Evolutionary conservation across 1,140 invertebrate species (phyloP).

Genomic region (Drosophila funebris): DNA sequence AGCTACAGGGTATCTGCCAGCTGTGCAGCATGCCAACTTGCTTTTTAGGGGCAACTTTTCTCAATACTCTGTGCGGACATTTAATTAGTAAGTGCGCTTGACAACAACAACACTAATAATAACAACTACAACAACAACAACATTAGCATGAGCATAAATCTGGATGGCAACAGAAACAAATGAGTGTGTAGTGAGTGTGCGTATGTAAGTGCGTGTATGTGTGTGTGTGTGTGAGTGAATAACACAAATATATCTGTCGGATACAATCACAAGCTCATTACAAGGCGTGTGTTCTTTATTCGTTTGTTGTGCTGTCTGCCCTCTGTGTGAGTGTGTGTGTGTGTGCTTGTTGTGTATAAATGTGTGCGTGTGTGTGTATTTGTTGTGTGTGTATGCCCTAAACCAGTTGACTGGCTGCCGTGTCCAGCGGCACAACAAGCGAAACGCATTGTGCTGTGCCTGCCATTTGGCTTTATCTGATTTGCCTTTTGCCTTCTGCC

Average conservation of each 20-base stretch:
- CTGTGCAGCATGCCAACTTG: neutral
- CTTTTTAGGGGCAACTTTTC: conserved; percentile 3
- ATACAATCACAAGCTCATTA: conserved; percentile 77
- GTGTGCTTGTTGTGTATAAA: neutral
- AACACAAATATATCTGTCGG: conserved; percentile 71
- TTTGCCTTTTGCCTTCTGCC: conserved; percentile 57
- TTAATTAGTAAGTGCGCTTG: conserved; percentile 66
- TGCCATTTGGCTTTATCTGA: conserved; percentile 66
- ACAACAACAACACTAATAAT: conserved; percentile 44
- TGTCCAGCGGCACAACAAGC: conserved; percentile 18
- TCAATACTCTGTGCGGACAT: conserved; percentile 33
- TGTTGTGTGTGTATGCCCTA: conserved; percentile 12
- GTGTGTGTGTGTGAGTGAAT: conserved; percentile 28
- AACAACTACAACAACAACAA: conserved; percentile 9
- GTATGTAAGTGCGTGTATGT: conserved; percentile 15
- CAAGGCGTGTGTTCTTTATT: conserved; percentile 43
- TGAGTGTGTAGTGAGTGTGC: conserved; percentile 33
- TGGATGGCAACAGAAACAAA: conserved; percentile 53
- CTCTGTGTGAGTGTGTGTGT: conserved; percentile 8
- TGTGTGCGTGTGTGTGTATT: conserved; percentile 1
- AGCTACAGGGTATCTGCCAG: neutral
- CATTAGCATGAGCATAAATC: conserved; percentile 64
- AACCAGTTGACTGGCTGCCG: conserved; percentile 29
- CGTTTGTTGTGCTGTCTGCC: conserved; percentile 25
- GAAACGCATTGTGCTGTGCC: conserved; percentile 55